Evolutionary conservation across 1,140 invertebrate genomes (phyloP), one percentile per base, ranked within the genome.

Genomic region (Helicorthomorpha holstii): DNA sequence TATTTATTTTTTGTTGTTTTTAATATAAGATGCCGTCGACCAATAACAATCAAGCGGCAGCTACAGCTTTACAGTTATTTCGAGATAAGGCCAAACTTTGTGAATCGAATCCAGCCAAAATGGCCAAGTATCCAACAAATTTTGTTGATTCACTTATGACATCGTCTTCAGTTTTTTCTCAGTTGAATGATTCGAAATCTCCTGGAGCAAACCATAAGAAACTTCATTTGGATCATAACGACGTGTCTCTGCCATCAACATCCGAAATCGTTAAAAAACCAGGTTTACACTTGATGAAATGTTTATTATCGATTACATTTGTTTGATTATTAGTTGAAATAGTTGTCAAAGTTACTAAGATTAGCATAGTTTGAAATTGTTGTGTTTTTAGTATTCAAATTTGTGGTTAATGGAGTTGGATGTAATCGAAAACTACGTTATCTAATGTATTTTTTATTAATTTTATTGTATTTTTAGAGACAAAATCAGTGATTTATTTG

Each of bases 11-110:
- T 52, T 44, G 59, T 58, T 55, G 58, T 60, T 55, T 62, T 54
- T 49, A 83, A 80, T 70, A 78, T 49, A 78, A 74, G 64, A 80
- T 75, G 61, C 69, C 88, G 53, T n/a, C n/a, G n/a, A n/a, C n/a
- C n/a, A 79, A 82, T 23, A 80, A 84, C 57, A 89, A 93, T 74
- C 79, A 89, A 69, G 85, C 89, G 48, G 89, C 89, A 24, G 82
- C 82, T 14, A 76, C 83, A 59, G 88, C 89, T 2, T 79, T 94
- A 54, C 80, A 85, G 59, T 71, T 93, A 45, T 88, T 87, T 63
- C 82, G 81, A 41, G 74, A 82, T 63, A 86, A 89, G 64, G 87
- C 85, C 25, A 73, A 75, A 59, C 71, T 91, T 22, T 92, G 86
- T 68, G 83, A 87, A 63, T 65, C 68, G 1, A 74, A 79, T 56